Percentiles rank a stretch among this genome's conserved stretches.
Evolutionary conservation across 2,797 vertebrate genomes (phyloP).

Genomic region (Molossus alvarezi): DNA sequence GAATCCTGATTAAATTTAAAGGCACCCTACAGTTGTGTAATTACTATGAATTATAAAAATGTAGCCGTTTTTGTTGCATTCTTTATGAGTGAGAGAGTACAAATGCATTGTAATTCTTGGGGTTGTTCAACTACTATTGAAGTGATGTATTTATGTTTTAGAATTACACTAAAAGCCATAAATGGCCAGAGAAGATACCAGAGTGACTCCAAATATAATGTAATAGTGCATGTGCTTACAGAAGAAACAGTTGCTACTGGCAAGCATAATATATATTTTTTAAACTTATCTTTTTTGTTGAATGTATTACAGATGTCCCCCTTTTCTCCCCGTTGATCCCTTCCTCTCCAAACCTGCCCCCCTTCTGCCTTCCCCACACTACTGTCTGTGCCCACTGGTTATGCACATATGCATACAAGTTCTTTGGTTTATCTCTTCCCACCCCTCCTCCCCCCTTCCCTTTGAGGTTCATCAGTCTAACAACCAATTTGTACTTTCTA

Average conservation of each 20-base stretch:
- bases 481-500: too few relatives aligned
- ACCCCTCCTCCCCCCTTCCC: too few relatives aligned
- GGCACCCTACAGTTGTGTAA: conserved; percentile 75
- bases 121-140: conserved; percentile 68
- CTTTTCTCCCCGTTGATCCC: too few relatives aligned
- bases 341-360: too few relatives aligned
- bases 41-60: conserved; percentile 87
- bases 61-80: conserved; percentile 77
- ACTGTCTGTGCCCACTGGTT: too few relatives aligned
- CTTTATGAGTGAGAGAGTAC: conserved; percentile 75
- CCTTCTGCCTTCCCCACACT: too few relatives aligned
- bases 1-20: conserved; percentile 87
- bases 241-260: neutral
- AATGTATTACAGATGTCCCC: too few relatives aligned
- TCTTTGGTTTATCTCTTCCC: too few relatives aligned
- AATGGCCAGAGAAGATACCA: conserved; percentile 56
- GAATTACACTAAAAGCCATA: conserved; percentile 67
- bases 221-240: neutral
- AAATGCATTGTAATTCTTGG: conserved; percentile 79
- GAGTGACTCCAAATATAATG: conserved; percentile 65
- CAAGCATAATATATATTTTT: neutral
- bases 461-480: too few relatives aligned
- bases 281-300: neutral
- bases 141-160: conserved; percentile 70
- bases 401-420: too few relatives aligned